Evolutionary conservation across 1,140 invertebrate species (phyloP).

Genomic region (Phortica variegata): DNA sequence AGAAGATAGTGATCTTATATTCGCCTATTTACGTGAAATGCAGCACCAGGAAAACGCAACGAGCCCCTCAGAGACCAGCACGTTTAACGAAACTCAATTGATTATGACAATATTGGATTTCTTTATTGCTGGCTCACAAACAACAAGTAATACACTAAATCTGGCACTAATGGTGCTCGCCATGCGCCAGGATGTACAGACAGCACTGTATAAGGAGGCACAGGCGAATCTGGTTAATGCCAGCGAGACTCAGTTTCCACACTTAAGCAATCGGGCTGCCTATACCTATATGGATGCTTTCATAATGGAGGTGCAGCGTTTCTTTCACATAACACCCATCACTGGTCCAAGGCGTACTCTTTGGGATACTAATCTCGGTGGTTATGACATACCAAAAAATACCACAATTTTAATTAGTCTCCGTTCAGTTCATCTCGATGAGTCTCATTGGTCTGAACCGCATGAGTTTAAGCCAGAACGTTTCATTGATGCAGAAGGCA

Average conservation of each 20-base stretch:
- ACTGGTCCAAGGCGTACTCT: slow-evolving; percentile 69
- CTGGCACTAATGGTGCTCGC: slow-evolving; percentile 72
- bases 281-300: slow-evolving; percentile 68
- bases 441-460: slow-evolving; percentile 67
- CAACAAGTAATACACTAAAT: slow-evolving; percentile 71
- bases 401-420: slow-evolving; percentile 66
- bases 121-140: slow-evolving; percentile 71
- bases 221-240: slow-evolving; percentile 37
- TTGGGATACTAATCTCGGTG: slow-evolving; percentile 62
- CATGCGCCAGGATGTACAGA: slow-evolving; percentile 67
- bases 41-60: slow-evolving; percentile 56
- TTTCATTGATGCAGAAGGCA: slow-evolving; percentile 59
- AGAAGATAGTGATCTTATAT: slow-evolving; percentile 69
- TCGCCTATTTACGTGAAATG: slow-evolving; percentile 74
- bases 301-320: slow-evolving; percentile 66
- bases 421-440: slow-evolving; percentile 66
- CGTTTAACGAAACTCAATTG: slow-evolving; percentile 70
- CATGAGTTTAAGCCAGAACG: slow-evolving; percentile 72
- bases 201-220: slow-evolving; percentile 67
- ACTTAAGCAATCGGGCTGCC: slow-evolving; percentile 57
- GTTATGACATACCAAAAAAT: slow-evolving; percentile 69
- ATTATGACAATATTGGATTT: slow-evolving; percentile 70
- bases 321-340: slow-evolving; percentile 65
- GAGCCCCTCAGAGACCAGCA: slow-evolving; percentile 36
- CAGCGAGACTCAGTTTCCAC: slow-evolving; percentile 22